Percentiles rank a stretch among this genome's conserved stretches.
Conservation (phyloP, 2,113 vertebrate genomes). For the Elgaria multicarinata region DNA sequence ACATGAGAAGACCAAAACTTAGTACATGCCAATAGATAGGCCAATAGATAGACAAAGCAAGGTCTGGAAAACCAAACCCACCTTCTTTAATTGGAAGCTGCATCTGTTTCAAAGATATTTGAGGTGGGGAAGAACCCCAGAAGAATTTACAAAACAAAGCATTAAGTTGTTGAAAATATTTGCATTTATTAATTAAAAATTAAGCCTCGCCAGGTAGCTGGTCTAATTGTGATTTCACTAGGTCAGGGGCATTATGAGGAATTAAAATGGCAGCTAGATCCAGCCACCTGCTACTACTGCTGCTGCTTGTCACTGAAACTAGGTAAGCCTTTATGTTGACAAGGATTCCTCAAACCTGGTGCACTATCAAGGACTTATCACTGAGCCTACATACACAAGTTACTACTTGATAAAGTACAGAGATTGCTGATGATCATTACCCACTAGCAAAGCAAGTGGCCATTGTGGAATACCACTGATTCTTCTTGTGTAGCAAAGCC, state of each 20-base stretch:
- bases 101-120: too few species aligned
- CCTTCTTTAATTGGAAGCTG: too few species aligned
- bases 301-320: background rate
- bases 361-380: background rate
- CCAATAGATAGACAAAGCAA: too few species aligned
- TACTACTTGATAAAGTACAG: background rate
- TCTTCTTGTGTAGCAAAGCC: background rate
- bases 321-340: background rate
- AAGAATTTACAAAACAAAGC: too few species aligned
- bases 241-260: background rate
- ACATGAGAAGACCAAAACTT: too few species aligned
- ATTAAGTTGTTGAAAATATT: too few species aligned
- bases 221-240: background rate
- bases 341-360: background rate
- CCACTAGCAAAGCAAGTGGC: background rate
- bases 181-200: too few species aligned
- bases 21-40: too few species aligned
- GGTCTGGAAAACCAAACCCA: too few species aligned
- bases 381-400: background rate
- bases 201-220: background rate
- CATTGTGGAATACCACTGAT: background rate
- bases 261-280: background rate
- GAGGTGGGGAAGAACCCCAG: too few species aligned
- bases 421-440: background rate
- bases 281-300: background rate